A percentile compares a stretch with the other conserved stretches of the same genome.
Evolutionary conservation across 2,113 vertebrate species (phyloP).

Genomic region (Montifringilla adamsi): DNA sequence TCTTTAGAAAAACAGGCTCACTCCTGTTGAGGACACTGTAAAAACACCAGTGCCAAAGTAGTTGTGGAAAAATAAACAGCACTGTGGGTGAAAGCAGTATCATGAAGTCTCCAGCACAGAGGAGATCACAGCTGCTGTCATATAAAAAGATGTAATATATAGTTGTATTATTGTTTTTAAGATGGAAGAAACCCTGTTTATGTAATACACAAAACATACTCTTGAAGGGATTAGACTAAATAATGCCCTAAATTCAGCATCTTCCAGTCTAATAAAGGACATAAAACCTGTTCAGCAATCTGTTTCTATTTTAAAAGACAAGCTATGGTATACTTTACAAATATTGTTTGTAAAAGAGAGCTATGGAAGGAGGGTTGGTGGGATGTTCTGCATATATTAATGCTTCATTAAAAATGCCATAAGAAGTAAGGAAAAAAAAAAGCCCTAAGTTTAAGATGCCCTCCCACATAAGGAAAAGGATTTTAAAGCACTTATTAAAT

Average conservation of each 20-base stretch:
- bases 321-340: conserved; percentile 44
- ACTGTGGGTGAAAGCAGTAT: not conserved
- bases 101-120: not conserved
- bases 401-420: conserved; percentile 68
- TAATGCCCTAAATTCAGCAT: conserved; percentile 59
- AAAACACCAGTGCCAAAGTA: not conserved
- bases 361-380: conserved; percentile 41
- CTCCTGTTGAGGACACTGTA: conserved; percentile 30
- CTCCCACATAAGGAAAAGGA: conserved; percentile 69
- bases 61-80: not conserved
- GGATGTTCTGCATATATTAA: conserved; percentile 57
- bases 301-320: conserved; percentile 60
- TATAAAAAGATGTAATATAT: not conserved
- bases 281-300: conserved; percentile 57
- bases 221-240: conserved; percentile 58
- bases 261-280: conserved; percentile 56
- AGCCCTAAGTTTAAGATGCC: conserved; percentile 55
- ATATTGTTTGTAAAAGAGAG: conserved; percentile 34
- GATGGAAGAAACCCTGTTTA: conserved; percentile 48
- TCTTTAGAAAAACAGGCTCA: not conserved
- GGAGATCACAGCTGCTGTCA: conserved; percentile 20
- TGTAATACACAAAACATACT: conserved; percentile 29
- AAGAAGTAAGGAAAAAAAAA: conserved; percentile 54
- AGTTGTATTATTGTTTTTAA: not conserved
- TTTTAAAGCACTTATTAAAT: conserved; percentile 75